Evolutionary conservation across 1,140 invertebrate species (phyloP).

Genomic region (Drosophila arizonae): DNA sequence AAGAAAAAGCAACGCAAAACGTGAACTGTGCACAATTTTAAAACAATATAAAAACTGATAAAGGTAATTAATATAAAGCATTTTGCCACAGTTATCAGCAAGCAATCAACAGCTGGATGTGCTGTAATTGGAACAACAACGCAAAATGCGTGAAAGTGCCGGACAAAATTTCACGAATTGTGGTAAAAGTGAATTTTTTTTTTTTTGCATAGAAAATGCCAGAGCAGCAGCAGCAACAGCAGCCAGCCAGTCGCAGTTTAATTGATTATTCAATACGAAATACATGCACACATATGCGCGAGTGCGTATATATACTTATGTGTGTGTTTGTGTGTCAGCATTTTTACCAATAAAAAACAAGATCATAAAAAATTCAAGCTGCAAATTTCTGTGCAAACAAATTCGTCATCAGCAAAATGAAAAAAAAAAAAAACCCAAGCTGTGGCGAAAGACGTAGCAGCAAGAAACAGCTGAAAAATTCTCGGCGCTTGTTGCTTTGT

Average conservation of each 20-base stretch:
- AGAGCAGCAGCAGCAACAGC: conserved; percentile 47
- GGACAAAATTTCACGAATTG: conserved; percentile 36
- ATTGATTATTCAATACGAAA: conserved; percentile 79
- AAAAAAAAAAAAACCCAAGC: conserved; percentile 14
- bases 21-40: conserved; percentile 54
- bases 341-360: conserved; percentile 51
- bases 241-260: conserved; percentile 50
- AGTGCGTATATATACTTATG: conserved; percentile 20
- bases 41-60: conserved; percentile 58
- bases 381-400: conserved; percentile 56
- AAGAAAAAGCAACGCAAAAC: conserved; percentile 61
- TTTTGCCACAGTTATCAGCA: conserved; percentile 21
- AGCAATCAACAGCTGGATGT: conserved; percentile 7
- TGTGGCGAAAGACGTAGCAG: conserved; percentile 2
- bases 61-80: conserved; percentile 61
- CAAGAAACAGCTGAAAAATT: conserved; percentile 63
- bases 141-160: conserved; percentile 8
- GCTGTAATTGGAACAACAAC: conserved; percentile 12
- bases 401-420: conserved; percentile 62
- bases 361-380: conserved; percentile 34
- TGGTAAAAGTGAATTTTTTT: neutral
- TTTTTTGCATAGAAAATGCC: conserved; percentile 59
- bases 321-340: conserved; percentile 55
- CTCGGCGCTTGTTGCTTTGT: conserved; percentile 13
- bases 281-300: conserved; percentile 33